Percentiles rank a stretch among this genome's conserved stretches.
Conservation (phyloP, 2,888 invertebrate genomes). For the Brassicogethes aeneus region DNA sequence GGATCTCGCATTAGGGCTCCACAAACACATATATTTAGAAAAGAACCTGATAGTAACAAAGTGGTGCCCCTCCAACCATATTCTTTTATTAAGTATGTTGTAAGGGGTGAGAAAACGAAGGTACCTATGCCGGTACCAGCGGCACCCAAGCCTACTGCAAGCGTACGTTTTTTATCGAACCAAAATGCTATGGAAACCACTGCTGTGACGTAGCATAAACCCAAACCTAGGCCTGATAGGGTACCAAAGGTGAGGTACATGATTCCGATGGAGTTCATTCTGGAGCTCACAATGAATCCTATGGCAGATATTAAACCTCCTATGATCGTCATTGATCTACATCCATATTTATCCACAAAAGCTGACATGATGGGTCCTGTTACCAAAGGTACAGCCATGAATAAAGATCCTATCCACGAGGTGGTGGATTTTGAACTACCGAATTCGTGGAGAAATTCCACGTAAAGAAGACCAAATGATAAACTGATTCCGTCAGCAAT, state of each 20-base stretch:
- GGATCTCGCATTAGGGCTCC: conserved; percentile 83
- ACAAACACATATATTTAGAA: conserved; percentile 77
- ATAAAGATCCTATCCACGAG: conserved; percentile 42
- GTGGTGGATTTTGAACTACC: conserved; percentile 40
- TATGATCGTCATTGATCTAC: conserved; percentile 38
- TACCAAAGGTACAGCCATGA: conserved; percentile 53
- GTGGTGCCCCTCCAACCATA: conserved; percentile 83
- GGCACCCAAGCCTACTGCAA: conserved; percentile 81
- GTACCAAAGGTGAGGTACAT: conserved; percentile 81
- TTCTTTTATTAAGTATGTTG: conserved; percentile 64
- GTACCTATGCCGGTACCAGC: conserved; percentile 87
- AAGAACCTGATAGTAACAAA: conserved; percentile 70
- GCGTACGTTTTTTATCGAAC: conserved; percentile 79
- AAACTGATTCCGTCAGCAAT: conserved; percentile 91
- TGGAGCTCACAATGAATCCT: conserved; percentile 68
- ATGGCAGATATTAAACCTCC: conserved; percentile 64
- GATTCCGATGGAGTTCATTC: conserved; percentile 63
- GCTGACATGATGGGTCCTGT: conserved; percentile 69
- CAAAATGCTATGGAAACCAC: conserved; percentile 89
- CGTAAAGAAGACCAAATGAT: conserved; percentile 83
- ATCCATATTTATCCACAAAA: conserved; percentile 76
- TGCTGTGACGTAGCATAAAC: conserved; percentile 79
- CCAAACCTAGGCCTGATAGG: conserved; percentile 74
- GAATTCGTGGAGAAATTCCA: conserved; percentile 56
- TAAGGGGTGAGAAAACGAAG: conserved; percentile 79